Evolutionary conservation across 2,888 invertebrate genomes (phyloP), one percentile per base, ranked within the genome.

Genomic region (Chrysolina haemoptera): DNA sequence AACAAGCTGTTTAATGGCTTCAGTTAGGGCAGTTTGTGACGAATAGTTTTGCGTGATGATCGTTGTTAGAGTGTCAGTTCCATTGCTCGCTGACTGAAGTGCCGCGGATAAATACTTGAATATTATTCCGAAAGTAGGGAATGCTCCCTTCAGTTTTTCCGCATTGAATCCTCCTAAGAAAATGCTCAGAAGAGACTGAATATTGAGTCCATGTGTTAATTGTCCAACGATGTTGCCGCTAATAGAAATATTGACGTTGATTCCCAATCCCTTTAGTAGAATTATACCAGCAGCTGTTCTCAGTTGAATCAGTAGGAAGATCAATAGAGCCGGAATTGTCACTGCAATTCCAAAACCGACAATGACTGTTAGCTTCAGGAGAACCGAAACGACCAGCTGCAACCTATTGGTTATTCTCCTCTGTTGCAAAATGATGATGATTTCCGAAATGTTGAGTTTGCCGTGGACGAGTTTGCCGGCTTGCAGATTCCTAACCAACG

Each of bases 71-170:
- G 20, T 62, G 11, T 74, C 40, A 9, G 72, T 18, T 22, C 75
- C 76, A 10, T 68, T 59, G 50, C 74, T 73, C 0, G 41, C 18
- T 41, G 18, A 10, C 1, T 53, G 22, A 11, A 80, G 53, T 11
- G 76, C 74, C 12, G 22, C n/a, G 5, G 20, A 46, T 10, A 80
- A 3, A 1, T 74, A 68, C 5, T 12, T 18, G 11, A 48, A 70
- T 14, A 80, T 78, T 12, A 68, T n/a, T 12, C 71, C 71, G 10
- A 77, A 16, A 20, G 72, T 62, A 10, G 80, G 80, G 12, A 79
- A 46, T 48, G 46, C 62, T n/a, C 48, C 20, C 11, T 76, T 59
- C 14, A 78, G 41, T 12, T 12, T 62, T 16, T n/a, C n/a, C 2
- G 77, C 16, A 20, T 71, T 55, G 18, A 73, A 66, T 6, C 74